A percentile compares a stretch with the other conserved stretches of the same genome.
phyloP scores from a whole-genome alignment of 2,888 invertebrate genomes.

The Lissocephala sabroskyi region DNA sequence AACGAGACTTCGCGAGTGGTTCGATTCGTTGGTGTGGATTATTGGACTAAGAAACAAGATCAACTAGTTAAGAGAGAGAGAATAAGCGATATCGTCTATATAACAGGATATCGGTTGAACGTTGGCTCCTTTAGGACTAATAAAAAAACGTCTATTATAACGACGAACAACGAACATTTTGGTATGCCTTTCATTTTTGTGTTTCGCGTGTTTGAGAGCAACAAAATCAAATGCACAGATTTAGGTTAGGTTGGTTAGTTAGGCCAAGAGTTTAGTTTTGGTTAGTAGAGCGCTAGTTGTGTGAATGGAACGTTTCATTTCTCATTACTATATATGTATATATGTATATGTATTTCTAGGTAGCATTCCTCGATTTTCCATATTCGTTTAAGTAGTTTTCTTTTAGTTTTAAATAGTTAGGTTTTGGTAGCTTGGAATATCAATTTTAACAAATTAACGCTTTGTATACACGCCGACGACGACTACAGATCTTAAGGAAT shows the following conservation, averaged over 20 bases:
- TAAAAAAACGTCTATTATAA: not conserved
- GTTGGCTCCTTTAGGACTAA: not conserved
- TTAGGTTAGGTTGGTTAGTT: constrained; percentile 8
- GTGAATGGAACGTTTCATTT: constrained; percentile 36
- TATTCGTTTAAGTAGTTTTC: too few relatives aligned
- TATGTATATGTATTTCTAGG: constrained; percentile 7
- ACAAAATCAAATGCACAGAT: not conserved
- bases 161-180: constrained; percentile 1
- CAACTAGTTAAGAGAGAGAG: constrained; percentile 11
- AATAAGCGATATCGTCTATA: not conserved
- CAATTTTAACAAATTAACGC: constrained; percentile 2
- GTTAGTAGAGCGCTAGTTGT: constrained; percentile 47
- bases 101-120: not conserved
- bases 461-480: not conserved
- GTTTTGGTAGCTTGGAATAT: too few relatives aligned
- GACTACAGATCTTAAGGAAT: too few relatives aligned
- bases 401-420: not conserved
- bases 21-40: too few relatives aligned
- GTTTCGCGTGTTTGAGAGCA: constrained; percentile 2
- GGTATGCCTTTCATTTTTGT: constrained; percentile 19
- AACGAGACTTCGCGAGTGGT: too few relatives aligned
- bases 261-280: constrained; percentile 64
- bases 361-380: constrained; percentile 1
- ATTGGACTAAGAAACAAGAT: constrained; percentile 22
- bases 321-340: constrained; percentile 15